Base-by-base conservation (phyloP, 1,140 invertebrate genomes). In the Trinorchestia longiramus region DNA sequence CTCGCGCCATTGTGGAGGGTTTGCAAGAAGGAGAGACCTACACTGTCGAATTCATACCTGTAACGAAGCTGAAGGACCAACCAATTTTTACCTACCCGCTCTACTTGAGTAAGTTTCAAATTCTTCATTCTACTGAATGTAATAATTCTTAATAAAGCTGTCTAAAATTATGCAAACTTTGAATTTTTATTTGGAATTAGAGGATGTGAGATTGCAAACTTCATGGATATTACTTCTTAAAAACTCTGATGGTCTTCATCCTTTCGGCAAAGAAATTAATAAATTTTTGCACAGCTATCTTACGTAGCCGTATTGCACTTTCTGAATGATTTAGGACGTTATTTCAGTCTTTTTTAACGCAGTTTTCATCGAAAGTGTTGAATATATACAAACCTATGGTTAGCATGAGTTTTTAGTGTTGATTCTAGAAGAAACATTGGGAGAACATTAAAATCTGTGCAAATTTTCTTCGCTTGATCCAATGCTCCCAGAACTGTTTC, bases 31-130 rank as follows among this genome's bases (percentile, higher is more conserved):
- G 92, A n/a, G 43, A 94, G 92, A 94, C 92, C 19, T 94, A 94
- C 92, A n/a, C 43, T 40, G 92, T 94, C 11, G 92, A 94, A 36
- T 94, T 94, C 92, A 94, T 45, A 4, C 92, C 92, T 36, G 92
- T 94, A 6, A 94, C 92, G 8, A 47, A 45, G 36, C 92, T 94
- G 41, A 0, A 45, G 19, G 43, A 94, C 43, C 92, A 43, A 11
- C 92, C 92, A 8, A 94, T 94, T 94, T 94, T 94, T 44, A 94
- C 92, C 92, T 94, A 94, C 43, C 92, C 92, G 92, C 92, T 94
- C 43, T 94, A 94, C 43, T 36, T 94, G 36, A 94, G 92, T 94
- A 45, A 94, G 92, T 94, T 43, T 94, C 41, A 40, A 17, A 6
- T 42, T n/a, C 15, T 41, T 87, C 96, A 96, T 96, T 43, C 87